Base-by-base conservation (phyloP, 64 coral and sea anemone species). In the Exaiptasia diaphana region DNA sequence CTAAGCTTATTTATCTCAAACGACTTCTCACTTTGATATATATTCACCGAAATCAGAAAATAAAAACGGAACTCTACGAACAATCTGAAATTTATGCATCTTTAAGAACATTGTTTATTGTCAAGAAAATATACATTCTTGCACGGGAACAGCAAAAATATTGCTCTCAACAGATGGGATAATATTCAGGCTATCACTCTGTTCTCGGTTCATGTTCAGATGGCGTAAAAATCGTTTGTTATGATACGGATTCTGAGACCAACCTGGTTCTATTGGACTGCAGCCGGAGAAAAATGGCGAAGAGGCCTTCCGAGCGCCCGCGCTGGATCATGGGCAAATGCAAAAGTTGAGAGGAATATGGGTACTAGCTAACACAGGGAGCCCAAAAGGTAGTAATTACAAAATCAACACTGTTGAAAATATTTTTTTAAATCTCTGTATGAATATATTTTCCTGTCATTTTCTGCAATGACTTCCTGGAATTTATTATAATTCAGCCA, bases 271-370 rank as follows among this genome's bases (percentile, higher is more conserved):
- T 26, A 60, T 67, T 60, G 36, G 23, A 77, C 75, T 58, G 74
- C 74, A 57, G 50, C 41, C 50, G 68, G 48, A 88, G 78, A 77
- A 94, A 94, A 76, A 87, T 94, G 91, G 86, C 91, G 73, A 94
- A 94, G 80, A 94, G 91, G 74, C 13, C 53, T 29, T 65, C 8
- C 21, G 35, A 5, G 4, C 56, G 85, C 30, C 42, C 67, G 27
- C 79, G 42, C 9, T 53, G 85, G 44, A 38, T 79, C 60, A 41
- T 94, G 86, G 91, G 78, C 10, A 31, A n/a, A n/a, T n/a, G n/a
- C n/a, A n/a, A n/a, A n/a, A n/a, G 32, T 34, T 1, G 3, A 65
- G 61, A 65, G 61, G 61, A 37, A 20, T 32, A 37, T 65, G 31
- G 61, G 61, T 18, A 17, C 61, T 11, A 18, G 52, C 38, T 18